These are phyloP conservation scores for Drosophila cyrtoloma DNA, from an alignment of 2,888 invertebrate species.

Conservation along the genomic window DNA sequence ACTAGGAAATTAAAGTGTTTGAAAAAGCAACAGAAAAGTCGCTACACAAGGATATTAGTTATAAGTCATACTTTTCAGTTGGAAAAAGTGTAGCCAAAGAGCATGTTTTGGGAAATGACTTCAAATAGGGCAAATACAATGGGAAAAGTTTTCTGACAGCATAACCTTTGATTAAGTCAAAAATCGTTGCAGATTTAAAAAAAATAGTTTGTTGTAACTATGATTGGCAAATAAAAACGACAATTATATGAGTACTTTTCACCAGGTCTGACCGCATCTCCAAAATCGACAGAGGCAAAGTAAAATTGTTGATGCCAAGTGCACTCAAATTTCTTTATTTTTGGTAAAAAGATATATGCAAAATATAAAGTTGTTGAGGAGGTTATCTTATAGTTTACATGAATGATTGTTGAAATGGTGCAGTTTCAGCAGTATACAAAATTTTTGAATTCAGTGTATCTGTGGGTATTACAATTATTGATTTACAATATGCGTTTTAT, in stretches of 20 bases:
- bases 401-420: neutral
- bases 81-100: neutral
- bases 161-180: no score
- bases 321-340: neutral
- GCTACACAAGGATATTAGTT: conserved; percentile 40
- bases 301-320: no score
- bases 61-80: conserved; percentile 9
- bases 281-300: neutral
- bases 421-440: neutral
- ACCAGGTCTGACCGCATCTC: neutral
- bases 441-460: neutral
- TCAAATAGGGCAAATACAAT: neutral
- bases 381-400: no score
- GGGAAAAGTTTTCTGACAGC: neutral
- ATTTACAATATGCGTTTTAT: conserved; percentile 8
- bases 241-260: accelerated
- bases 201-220: neutral
- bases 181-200: neutral
- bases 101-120: neutral
- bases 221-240: neutral
- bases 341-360: no score
- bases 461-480: neutral
- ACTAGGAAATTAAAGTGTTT: conserved; percentile 51
- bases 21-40: neutral
- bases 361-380: neutral